Percentiles rank a stretch among this genome's conserved stretches.
Evolutionary conservation across 2,797 vertebrate species (phyloP).

Genomic region (Coccyzus lansbergi): DNA sequence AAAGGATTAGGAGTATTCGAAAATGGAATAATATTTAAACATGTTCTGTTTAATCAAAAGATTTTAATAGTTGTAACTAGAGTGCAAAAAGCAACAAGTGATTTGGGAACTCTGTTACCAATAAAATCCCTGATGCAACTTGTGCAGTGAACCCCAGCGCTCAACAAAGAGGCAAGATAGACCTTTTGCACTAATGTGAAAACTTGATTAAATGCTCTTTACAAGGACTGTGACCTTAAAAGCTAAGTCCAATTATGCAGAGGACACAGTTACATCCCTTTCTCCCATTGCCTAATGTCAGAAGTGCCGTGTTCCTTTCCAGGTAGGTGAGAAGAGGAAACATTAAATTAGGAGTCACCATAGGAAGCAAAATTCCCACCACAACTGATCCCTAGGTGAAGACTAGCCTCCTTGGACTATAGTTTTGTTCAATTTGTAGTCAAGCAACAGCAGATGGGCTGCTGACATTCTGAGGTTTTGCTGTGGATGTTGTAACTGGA

Average conservation of each 20-base stretch:
- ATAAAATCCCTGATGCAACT: background rate
- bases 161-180: background rate
- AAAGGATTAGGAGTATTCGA: background rate
- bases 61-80: background rate
- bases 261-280: background rate
- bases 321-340: background rate
- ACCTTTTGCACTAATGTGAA: background rate
- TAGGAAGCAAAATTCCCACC: background rate
- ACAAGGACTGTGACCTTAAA: background rate
- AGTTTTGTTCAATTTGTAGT: constrained; percentile 1
- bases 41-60: background rate
- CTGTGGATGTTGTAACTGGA: background rate
- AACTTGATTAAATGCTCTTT: constrained; percentile 18
- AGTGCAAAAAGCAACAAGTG: background rate
- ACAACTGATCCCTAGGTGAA: background rate
- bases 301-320: background rate
- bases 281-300: background rate
- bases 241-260: background rate
- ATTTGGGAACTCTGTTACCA: background rate
- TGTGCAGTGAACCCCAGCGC: background rate
- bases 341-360: background rate
- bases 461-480: background rate
- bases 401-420: background rate
- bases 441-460: background rate
- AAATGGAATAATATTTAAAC: background rate